Evolutionary conservation across 2,113 vertebrate species (phyloP).

Genomic region (Camelus bactrianus): DNA sequence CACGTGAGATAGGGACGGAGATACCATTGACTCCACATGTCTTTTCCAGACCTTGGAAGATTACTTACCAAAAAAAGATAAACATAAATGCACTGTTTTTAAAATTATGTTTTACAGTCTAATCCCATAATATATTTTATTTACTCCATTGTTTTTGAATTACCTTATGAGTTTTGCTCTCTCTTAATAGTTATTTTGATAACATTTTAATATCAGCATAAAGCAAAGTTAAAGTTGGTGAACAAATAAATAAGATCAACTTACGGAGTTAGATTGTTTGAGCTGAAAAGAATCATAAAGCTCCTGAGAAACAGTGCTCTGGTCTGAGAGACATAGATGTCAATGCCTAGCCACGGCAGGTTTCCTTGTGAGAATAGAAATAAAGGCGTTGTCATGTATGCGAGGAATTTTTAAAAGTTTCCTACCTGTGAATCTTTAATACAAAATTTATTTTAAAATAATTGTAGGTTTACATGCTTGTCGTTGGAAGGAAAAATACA

Average conservation of each 20-base stretch:
- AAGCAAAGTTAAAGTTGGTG: background rate
- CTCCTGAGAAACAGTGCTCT: background rate
- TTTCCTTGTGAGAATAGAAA: background rate
- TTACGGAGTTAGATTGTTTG: background rate
- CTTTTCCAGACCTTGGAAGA: background rate
- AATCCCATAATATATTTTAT: background rate
- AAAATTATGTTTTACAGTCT: background rate
- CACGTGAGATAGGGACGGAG: background rate
- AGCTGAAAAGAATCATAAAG: background rate
- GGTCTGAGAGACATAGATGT: background rate
- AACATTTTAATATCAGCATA: background rate
- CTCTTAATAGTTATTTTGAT: background rate
- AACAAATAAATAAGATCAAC: conserved; percentile 22
- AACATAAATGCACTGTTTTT: background rate
- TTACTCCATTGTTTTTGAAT: conserved; percentile 14
- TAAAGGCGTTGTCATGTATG: background rate
- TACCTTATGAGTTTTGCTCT: background rate
- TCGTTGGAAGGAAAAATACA: background rate
- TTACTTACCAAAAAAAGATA: background rate
- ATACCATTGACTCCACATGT: background rate
- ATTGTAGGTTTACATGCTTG: background rate
- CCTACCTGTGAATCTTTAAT: background rate
- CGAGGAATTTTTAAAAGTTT: background rate
- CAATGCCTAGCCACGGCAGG: background rate
- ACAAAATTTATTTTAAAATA: background rate